Conservation (phyloP, 2,888 invertebrate genomes). For the Drosophila pseudotalamancana region DNA sequence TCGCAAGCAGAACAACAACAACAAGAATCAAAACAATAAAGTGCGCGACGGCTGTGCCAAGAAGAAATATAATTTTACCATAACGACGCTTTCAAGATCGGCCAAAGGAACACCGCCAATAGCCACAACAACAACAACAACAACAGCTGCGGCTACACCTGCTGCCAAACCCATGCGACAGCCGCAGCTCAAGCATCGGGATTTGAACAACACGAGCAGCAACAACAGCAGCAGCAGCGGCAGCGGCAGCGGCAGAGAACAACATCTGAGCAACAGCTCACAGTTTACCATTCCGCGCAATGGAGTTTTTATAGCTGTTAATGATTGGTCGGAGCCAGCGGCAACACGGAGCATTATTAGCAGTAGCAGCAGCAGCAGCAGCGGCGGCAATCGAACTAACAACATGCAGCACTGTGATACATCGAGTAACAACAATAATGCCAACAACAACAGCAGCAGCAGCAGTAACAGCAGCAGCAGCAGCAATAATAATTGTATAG, state of each 20-base stretch:
- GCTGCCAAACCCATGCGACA: conserved; percentile 18
- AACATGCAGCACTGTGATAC: conserved; percentile 50
- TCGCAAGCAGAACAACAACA: conserved; percentile 71
- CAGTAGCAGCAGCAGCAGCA: conserved; percentile 33
- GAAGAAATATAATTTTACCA: conserved; percentile 83
- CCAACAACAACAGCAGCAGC: conserved; percentile 27
- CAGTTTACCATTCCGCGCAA: conserved; percentile 84
- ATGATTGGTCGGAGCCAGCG: conserved; percentile 85
- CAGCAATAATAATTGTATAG: conserved; percentile 23
- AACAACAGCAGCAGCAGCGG: conserved; percentile 11
- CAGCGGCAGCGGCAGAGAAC: conserved; percentile 27
- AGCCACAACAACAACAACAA: conserved; percentile 11
- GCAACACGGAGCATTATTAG: conserved; percentile 31
- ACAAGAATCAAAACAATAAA: conserved; percentile 69
- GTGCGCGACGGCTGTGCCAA: conserved; percentile 61
- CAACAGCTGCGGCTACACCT: not conserved
- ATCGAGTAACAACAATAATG: conserved; percentile 40
- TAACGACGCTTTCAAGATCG: conserved; percentile 82
- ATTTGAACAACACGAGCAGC: conserved; percentile 18
- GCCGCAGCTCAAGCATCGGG: conserved; percentile 8
- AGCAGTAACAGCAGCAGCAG: conserved; percentile 36
- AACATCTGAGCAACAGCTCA: conserved; percentile 27
- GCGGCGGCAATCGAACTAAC: conserved; percentile 24
- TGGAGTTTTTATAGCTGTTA: conserved; percentile 87
- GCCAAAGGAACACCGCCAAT: conserved; percentile 50